Base-by-base conservation (phyloP, 2,113 vertebrate species). In the Helogale parvula region DNA sequence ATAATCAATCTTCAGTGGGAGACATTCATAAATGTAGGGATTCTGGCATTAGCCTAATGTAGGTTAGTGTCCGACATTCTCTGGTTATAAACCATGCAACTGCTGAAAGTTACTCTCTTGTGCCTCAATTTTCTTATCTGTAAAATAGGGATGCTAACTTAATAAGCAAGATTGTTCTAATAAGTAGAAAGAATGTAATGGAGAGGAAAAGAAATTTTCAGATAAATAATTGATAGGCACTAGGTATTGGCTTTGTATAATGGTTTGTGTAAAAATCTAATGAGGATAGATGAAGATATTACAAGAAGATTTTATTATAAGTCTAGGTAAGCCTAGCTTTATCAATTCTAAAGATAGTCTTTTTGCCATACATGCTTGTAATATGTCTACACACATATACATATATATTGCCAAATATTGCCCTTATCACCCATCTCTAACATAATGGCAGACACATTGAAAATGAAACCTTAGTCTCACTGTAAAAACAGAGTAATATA, bases 401-500 rank as follows among this genome's bases (percentile, higher is more conserved):
- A 23, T 52, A 8, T 13, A 17, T 11, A 45, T 45, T 21, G 25
- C 5, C 31, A n/a, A 90, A 65, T 86, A 85, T 13, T 77, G 25
- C 69, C 21, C 31, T 85, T 93, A 89, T 76, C 17, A 84, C 68
- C 52, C n/a, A 60, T 90, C 33, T 82, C 6, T 81, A 86, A 25
- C 7, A 76, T n/a, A 74, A 85, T 72, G 41, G 38, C 29, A 88
- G 38, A 47, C 3, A 71, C 38, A 80, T 41, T 77, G 65, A 79
- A 81, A 92, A 94, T 72, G 16, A 96, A 97, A 57, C 71, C 19
- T 81, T 41, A 35, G 21, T 84, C 14, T 63, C 38, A 63, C 45
- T 38, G 14, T 93, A 68, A 84, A 87, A 88, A 88, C 77, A 86
- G 38, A 52, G 12, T 66, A 88, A 97, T 41, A 77, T 41, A 82